Evolutionary conservation across 2,888 invertebrate species (phyloP), one percentile per base, ranked within the genome.

Genomic region (Fabriciana adippe): DNA sequence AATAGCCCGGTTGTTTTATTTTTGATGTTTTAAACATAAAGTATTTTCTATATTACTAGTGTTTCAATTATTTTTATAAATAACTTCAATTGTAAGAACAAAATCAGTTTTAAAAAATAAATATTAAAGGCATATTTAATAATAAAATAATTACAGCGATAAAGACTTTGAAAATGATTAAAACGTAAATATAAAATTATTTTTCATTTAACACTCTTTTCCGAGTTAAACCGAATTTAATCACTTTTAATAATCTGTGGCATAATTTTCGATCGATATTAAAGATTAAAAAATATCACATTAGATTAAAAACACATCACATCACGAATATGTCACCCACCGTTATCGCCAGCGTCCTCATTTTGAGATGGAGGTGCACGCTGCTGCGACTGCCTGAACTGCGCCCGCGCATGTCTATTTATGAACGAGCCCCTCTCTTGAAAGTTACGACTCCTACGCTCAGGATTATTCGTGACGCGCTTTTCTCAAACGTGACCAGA

Each of bases 291-390:
- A 35, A 56, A 48, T 45, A 53, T 50, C 55, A 64, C 16, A 60
- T 47, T 35, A 41, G 18, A 53, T 26, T 14, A 51, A 50, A 63
- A 63, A 53, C 67, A 76, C 79, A 78, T 67, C 78, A 78, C 78
- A 77, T 71, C 79, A 78, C 73, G 73, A 55, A 2, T 26, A 41
- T 55, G 53, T 69, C 80, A 90, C 90, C 87, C 87, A 90, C 90
- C 90, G 86, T 87, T 55, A 85, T 76, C 75, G 86, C 81, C 82
- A 88, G 86, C 85, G 87, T 84, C 84, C 89, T 87, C 90, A 90
- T 90, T 79, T 84, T 84, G 84, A 75, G 74, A 79, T 73, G 74
- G 76, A 81, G 85, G 81, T 82, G 79, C 76, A 80, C 83, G 80
- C 80, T 74, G 82, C 83, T 82, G 84, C 85, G 87, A 89, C 89